Evolutionary conservation across 2,888 invertebrate species (phyloP), one percentile per base, ranked within the genome.

Genomic region (Zele albiditarsus): DNA sequence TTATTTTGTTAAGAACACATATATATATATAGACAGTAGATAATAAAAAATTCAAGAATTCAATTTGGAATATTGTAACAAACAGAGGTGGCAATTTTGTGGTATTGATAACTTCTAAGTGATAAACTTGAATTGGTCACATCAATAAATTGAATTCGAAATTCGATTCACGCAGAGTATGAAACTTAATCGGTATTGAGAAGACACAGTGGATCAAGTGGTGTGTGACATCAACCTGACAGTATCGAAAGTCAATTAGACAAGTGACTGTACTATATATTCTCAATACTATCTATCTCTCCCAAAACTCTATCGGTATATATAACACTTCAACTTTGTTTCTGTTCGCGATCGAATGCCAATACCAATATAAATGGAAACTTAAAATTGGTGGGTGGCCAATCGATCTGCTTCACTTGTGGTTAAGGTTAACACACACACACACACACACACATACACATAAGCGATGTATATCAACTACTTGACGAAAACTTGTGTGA

Each of bases 361-460:
- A 53, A 10, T 20, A 53, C 20, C n/a, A 12, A 31, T 20, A 38
- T 63, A 62, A 31, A 63, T 38, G 38, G 20, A 63, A 63, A 63
- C 63, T 63, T 63, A 12, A 63, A 53, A 63, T 63, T 63, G 63
- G 33, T n/a, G n/a, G n/a, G 33, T 63, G 20, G 38, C 5, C 33
- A 31, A 63, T 63, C 63, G 63, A 63, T 63, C 63, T 63, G 31
- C 28, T 33, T 63, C 63, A 33, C 63, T 53, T 63, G 63, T 12
- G 63, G 38, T 63, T 33, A 31, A 63, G 33, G 16, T 63, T 38
- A 63, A 20, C 20, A 53, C n/a, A 53, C 53, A 38, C 10, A 20
- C n/a, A 16, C 46, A 16, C 16, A 53, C n/a, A 20, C 20, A 53
- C n/a, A 53, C 53, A 38, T 12, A 20, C n/a, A 16, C 46, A 16